Conservation (phyloP, 2,888 invertebrate genomes). For the Lasius platythorax region DNA sequence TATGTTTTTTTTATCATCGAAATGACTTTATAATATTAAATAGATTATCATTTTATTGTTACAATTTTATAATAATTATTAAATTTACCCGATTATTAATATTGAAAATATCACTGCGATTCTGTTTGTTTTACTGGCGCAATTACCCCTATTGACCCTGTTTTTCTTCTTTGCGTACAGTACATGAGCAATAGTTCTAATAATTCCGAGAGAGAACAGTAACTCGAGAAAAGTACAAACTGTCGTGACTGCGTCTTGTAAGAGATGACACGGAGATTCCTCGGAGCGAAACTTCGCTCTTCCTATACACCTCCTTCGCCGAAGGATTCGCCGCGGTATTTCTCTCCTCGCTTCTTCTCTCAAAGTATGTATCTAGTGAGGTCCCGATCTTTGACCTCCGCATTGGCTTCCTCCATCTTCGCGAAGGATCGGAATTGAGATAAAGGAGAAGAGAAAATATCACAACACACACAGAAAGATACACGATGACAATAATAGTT, state of each 20-base stretch:
- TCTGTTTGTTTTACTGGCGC: neutral
- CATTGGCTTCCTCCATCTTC: slow-evolving; percentile 52
- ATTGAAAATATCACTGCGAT: neutral
- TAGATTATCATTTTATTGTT: neutral
- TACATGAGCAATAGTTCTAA: slow-evolving; percentile 55
- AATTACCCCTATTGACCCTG: neutral
- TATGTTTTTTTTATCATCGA: neutral
- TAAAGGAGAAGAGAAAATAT: slow-evolving; percentile 65
- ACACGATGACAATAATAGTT: neutral
- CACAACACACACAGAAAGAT: neutral
- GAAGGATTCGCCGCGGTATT: slow-evolving; percentile 29
- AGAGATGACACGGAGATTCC: slow-evolving; percentile 54
- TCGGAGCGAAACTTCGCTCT: slow-evolving; percentile 57
- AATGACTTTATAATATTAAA: neutral
- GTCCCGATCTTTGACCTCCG: slow-evolving; percentile 62
- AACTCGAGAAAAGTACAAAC: slow-evolving; percentile 56
- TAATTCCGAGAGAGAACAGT: slow-evolving; percentile 51
- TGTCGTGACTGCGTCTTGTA: slow-evolving; percentile 61
- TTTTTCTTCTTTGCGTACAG: slow-evolving; percentile 2
- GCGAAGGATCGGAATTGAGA: slow-evolving; percentile 50
- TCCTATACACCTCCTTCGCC: slow-evolving; percentile 44
- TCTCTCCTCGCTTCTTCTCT: slow-evolving; percentile 35
- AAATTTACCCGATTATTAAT: neutral
- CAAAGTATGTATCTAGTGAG: slow-evolving; percentile 49
- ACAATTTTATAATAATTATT: neutral